phyloP scores from a whole-genome alignment of 2,888 invertebrate genomes.

The Aquatica leii region DNA sequence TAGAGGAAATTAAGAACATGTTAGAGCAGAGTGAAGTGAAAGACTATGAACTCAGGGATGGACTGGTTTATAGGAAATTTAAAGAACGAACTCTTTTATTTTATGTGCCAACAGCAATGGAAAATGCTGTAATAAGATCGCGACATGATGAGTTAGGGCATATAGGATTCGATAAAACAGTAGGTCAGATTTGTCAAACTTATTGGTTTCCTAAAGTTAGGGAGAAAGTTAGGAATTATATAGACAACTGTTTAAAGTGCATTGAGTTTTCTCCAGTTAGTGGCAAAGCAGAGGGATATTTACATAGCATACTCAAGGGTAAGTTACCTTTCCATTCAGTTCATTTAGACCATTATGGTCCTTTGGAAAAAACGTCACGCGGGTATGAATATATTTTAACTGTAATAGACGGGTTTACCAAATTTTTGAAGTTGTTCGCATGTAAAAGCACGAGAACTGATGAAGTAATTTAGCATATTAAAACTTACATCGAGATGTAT shows the following conservation, averaged over 20 bases:
- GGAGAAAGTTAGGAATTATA: no score
- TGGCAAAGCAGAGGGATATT: neutral
- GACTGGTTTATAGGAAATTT: neutral
- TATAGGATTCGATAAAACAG: neutral
- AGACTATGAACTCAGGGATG: neutral
- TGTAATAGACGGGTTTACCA: neutral
- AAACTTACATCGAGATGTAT: neutral
- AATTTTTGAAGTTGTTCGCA: neutral
- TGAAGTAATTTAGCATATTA: neutral
- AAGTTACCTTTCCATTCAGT: neutral
- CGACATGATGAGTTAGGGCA: neutral
- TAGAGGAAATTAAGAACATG: neutral
- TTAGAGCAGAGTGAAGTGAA: neutral
- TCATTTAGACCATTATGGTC: neutral
- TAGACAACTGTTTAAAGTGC: neutral
- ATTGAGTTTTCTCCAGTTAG: neutral
- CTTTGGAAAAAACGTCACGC: neutral
- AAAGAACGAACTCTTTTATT: neutral
- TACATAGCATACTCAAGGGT: neutral
- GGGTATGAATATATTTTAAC: neutral
- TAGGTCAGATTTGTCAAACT: no score
- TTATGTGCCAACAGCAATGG: no score
- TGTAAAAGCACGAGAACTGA: neutral
- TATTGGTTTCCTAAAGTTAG: no score
- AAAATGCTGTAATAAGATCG: neutral